Evolutionary conservation across 2,113 vertebrate species (phyloP), one percentile per base, ranked within the genome.

Genomic region (Nesogale talazaci): DNA sequence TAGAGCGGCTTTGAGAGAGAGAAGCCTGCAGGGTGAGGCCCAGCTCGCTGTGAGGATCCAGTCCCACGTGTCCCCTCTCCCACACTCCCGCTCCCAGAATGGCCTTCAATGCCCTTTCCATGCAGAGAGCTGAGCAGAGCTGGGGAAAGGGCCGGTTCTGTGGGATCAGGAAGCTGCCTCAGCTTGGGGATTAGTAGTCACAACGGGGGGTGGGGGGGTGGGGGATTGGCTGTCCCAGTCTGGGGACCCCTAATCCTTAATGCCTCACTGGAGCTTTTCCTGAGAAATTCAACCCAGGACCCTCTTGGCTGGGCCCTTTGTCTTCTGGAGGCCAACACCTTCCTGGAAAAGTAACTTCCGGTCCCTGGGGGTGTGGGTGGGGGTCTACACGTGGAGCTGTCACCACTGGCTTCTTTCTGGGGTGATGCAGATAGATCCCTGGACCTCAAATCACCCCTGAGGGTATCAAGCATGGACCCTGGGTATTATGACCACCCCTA

Each of bases 211-310:
- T n/a, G n/a, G n/a, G n/a, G n/a, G n/a, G n/a, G n/a, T n/a, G n/a
- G n/a, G n/a, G n/a, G n/a, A n/a, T 81, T 83, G 52, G 22, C 36
- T 36, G 74, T 87, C 70, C 38, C 22, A 2, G 12, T 14, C 46
- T 3, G 11, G 65, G 25, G 52, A 94, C 76, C 77, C 76, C 67
- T 92, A 94, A 91, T 94, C 91, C 93, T 92, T 93, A 90, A 94
- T 63, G 89, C 96, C 69, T 96, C 81, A 0, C 27, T 97, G 92
- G 78, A 91, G 57, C 86, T 91, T 93, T 87, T 96, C 91, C 92
- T 96, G 40, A 92, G 93, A 93, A 92, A 77, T 91, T 82, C 77
- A 95, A 92, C 61, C 72, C 46, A 52, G 4, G 22, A 88, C 84
- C 95, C 86, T 82, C 27, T 1, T 36, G 69, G 59, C 72, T 34